Evolutionary conservation across 2,888 invertebrate species (phyloP).

Genomic region (Craniophora ligustri): DNA sequence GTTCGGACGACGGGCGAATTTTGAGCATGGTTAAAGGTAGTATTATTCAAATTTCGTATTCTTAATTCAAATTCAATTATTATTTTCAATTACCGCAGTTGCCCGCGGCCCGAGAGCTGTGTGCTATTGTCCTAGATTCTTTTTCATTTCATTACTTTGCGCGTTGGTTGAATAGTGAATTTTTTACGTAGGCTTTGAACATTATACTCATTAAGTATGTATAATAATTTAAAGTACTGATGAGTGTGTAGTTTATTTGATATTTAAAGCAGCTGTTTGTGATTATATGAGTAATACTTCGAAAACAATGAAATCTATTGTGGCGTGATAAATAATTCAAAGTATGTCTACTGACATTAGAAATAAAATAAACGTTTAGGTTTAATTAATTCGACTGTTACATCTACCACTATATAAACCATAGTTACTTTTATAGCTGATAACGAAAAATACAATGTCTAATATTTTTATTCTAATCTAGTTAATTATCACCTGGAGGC

Average conservation of each 20-base stretch:
- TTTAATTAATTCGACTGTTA: slow-evolving; percentile 41
- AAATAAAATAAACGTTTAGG: too few relatives aligned
- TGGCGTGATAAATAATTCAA: slow-evolving; percentile 37
- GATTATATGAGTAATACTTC: slow-evolving; percentile 10
- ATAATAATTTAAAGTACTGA: slow-evolving; percentile 26
- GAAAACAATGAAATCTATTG: slow-evolving; percentile 35
- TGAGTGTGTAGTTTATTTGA: slow-evolving; percentile 23
- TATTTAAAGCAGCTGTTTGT: slow-evolving; percentile 14
- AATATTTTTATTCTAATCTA: slow-evolving; percentile 49
- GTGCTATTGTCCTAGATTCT: slow-evolving; percentile 73
- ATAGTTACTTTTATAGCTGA: slow-evolving; percentile 22
- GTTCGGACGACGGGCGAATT: slow-evolving; percentile 73
- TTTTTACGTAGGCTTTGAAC: slow-evolving; percentile 56
- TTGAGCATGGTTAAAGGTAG: slow-evolving; percentile 80
- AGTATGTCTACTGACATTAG: slow-evolving; percentile 29
- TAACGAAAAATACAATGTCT: slow-evolving; percentile 47
- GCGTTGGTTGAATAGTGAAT: slow-evolving; percentile 56
- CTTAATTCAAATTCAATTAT: slow-evolving; percentile 85
- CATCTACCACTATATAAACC: slow-evolving; percentile 36
- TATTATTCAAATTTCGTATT: slow-evolving; percentile 83
- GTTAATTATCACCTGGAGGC: slow-evolving; percentile 62
- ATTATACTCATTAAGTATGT: slow-evolving; percentile 46
- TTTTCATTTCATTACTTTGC: slow-evolving; percentile 64
- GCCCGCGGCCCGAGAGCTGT: slow-evolving; percentile 63
- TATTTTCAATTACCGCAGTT: slow-evolving; percentile 84